Conservation (phyloP, 2,797 vertebrate species). For the Melanotaenia boesemani region DNA sequence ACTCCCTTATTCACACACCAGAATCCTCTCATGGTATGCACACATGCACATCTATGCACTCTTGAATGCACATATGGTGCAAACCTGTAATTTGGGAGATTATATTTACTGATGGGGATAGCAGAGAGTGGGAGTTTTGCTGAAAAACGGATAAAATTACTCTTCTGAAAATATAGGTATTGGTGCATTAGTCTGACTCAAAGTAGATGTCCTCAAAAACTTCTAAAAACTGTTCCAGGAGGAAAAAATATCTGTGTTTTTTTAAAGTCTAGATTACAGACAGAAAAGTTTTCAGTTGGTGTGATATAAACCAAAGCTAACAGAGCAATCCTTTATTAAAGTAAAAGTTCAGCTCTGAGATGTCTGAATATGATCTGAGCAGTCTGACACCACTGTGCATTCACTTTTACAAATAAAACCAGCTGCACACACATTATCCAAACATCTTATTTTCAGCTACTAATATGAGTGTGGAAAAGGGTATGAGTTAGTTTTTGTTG, state of each 20-base stretch:
- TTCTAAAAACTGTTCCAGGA: background rate
- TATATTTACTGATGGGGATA: conserved; percentile 19
- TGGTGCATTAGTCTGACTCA: background rate
- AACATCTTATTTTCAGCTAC: conserved; percentile 15
- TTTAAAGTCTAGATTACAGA: background rate
- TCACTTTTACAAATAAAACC: conserved; percentile 13
- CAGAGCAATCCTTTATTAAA: conserved; percentile 36
- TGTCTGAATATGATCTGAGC: conserved; percentile 42
- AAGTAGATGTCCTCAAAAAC: conserved; percentile 1
- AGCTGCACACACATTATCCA: conserved; percentile 23
- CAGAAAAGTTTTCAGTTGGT: background rate
- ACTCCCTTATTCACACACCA: conserved; percentile 49
- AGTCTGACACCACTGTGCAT: conserved; percentile 1
- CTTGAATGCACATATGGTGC: conserved; percentile 9
- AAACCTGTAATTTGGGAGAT: conserved; percentile 31
- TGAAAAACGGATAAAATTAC: conserved; percentile 10
- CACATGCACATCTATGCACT: conserved; percentile 1
- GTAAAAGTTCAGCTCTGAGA: conserved; percentile 52
- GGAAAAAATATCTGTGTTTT: background rate
- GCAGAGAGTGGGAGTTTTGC: conserved; percentile 8
- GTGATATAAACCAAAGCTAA: conserved; percentile 23
- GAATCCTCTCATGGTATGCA: conserved; percentile 40
- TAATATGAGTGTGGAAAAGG: too few species aligned
- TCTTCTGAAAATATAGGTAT: background rate
- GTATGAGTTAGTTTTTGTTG: background rate